These are phyloP conservation scores for Tiliacea aurago DNA, from an alignment of 2,888 invertebrate species.

Conservation along the genomic window DNA sequence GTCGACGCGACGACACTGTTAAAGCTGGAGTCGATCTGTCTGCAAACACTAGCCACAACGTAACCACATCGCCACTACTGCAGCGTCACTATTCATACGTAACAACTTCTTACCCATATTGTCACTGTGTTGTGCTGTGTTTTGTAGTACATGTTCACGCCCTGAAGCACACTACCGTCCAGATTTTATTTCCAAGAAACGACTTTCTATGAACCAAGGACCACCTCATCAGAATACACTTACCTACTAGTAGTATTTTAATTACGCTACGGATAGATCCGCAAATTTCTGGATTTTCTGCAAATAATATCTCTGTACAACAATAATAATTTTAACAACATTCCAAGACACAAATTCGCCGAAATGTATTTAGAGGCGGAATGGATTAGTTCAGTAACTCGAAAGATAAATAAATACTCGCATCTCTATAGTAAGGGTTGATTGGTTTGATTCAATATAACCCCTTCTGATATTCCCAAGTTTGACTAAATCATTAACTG, in stretches of 20 bases:
- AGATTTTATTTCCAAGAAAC: neutral
- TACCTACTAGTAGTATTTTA: neutral
- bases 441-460: constrained; percentile 34
- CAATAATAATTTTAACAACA: too few species aligned
- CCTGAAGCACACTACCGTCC: neutral
- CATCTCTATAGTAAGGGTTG: constrained; percentile 11
- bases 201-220: too few species aligned
- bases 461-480: constrained; percentile 20
- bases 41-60: too few species aligned
- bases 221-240: neutral
- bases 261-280: too few species aligned
- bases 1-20: too few species aligned
- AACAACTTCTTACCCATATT: too few species aligned
- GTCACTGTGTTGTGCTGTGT: too few species aligned
- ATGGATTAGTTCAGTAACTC: constrained; percentile 16
- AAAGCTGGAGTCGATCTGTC: too few species aligned
- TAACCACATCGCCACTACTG: too few species aligned
- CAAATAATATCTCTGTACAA: too few species aligned
- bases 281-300: neutral
- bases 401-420: constrained; percentile 39
- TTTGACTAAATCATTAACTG: constrained; percentile 28
- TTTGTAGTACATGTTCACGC: too few species aligned
- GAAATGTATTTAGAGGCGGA: neutral
- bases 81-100: too few species aligned
- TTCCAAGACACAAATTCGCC: neutral